phyloP scores from a whole-genome alignment of 2,797 vertebrate species.

The Notoglanidium macrostoma region DNA sequence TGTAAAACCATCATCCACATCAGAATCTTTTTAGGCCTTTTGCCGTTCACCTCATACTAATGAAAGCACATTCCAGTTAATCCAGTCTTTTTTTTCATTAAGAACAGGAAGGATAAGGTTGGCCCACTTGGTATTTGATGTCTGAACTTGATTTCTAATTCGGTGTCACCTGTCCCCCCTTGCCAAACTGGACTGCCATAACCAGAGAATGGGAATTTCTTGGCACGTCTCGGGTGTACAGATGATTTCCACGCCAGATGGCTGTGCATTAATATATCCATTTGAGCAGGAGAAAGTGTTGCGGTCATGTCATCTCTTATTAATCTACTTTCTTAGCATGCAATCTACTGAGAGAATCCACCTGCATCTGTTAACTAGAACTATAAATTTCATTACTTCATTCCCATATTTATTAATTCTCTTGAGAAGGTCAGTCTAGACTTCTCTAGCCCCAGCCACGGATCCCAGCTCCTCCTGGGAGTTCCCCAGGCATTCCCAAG shows the following conservation, averaged over 20 bases:
- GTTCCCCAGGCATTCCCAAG: background rate
- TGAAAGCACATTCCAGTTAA: background rate
- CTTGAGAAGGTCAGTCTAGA: background rate
- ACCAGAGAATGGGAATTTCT: constrained; percentile 23
- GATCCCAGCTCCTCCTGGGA: background rate
- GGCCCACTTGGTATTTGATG: constrained; percentile 72
- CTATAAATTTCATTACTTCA: background rate
- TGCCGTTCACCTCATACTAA: constrained; percentile 19
- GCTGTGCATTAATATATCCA: constrained; percentile 42
- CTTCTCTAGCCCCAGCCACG: background rate
- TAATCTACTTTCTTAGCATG: constrained; percentile 25
- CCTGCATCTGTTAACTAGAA: constrained; percentile 11
- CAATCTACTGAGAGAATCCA: constrained; percentile 34
- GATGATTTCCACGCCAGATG: constrained; percentile 11
- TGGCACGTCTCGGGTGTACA: constrained; percentile 15
- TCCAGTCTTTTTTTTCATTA: background rate
- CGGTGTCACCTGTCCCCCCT: constrained; percentile 63
- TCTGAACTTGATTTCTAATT: constrained; percentile 67
- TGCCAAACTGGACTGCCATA: constrained; percentile 21
- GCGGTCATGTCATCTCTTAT: constrained; percentile 13
- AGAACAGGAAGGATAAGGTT: constrained; percentile 31
- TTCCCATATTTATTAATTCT: background rate
- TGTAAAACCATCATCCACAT: constrained; percentile 20
- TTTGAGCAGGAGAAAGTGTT: constrained; percentile 30
- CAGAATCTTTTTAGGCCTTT: constrained; percentile 7